Evolutionary conservation across 2,113 vertebrate genomes (phyloP), one percentile per base, ranked within the genome.

Genomic region (Leucosticte australis): DNA sequence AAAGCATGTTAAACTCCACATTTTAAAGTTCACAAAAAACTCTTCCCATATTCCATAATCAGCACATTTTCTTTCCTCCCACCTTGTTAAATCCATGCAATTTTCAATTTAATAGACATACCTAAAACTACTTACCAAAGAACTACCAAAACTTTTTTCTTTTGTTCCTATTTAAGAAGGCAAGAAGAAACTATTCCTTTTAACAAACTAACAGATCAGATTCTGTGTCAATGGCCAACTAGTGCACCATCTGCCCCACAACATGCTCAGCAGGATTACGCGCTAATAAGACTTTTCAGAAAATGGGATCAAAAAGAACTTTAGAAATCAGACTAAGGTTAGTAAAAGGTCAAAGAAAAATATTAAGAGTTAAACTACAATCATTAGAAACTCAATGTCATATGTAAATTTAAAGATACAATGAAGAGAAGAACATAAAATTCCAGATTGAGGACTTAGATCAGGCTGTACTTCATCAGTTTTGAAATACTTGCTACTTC

Each of bases 261-360:
- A 42, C 47, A 90, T 57, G 79, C 76, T 90, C 91, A 92, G 89
- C 47, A 93, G 87, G 95, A 97, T 95, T 97, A 97, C 22, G 15
- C 49, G 80, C 76, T 90, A 94, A 93, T 87, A 96, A 95, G 79
- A 97, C 86, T 96, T 95, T 95, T 92, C 77, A 95, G 74, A 89
- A 97, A 97, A 97, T 84, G n/a, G 64, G 88, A 97, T 94, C 79
- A 96, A 95, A 93, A 96, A 83, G 65, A 96, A 96, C 87, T 96
- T 97, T 21, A 97, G 87, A 93, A 79, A 96, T 91, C 44, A 90
- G 65, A 62, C 60, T 83, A 93, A 88, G 82, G 94, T 96, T 87
- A 97, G 42, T 55, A 83, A 96, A 92, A 95, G 91, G 91, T 96
- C 91, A 95, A 87, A 90, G 70, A 90, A 30, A 94, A 68, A 91